Percentiles rank a stretch among this genome's conserved stretches.
These are phyloP conservation scores for Rhagophthalmus giganteus DNA, from an alignment of 2,888 invertebrate genomes.

Conservation along the genomic window DNA sequence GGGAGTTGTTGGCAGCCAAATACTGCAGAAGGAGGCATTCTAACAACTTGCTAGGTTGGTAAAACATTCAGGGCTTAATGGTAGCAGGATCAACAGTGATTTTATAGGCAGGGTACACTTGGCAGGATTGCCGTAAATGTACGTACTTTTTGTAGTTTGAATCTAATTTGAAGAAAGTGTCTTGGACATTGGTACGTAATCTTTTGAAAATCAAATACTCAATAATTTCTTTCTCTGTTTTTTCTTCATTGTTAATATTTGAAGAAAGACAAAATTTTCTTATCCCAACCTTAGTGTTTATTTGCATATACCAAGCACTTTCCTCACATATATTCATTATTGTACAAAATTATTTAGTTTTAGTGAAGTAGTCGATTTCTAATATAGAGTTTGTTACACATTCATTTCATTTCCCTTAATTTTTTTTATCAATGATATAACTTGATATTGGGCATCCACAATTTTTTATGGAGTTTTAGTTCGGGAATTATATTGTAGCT, in stretches of 20 bases:
- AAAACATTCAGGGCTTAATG: constrained; percentile 38
- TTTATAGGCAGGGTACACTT: constrained; percentile 28
- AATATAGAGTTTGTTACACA: too few species aligned
- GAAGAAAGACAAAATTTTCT: constrained; percentile 1
- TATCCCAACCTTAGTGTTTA: background rate
- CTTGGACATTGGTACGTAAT: constrained; percentile 32
- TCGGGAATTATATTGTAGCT: too few species aligned
- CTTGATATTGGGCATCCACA: too few species aligned
- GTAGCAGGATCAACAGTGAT: constrained; percentile 32
- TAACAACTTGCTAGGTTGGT: constrained; percentile 54
- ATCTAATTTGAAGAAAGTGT: constrained; percentile 35
- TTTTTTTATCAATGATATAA: too few species aligned
- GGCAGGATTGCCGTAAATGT: constrained; percentile 34
- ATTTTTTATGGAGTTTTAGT: too few species aligned
- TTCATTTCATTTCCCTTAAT: too few species aligned
- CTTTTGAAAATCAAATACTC: constrained; percentile 1
- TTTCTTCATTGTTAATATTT: background rate
- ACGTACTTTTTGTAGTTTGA: constrained; percentile 31
- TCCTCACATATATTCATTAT: too few species aligned
- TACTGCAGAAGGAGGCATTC: constrained; percentile 51
- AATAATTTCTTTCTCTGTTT: background rate
- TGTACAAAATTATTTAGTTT: too few species aligned
- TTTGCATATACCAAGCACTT: constrained; percentile 28
- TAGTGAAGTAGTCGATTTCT: too few species aligned
- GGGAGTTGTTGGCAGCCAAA: constrained; percentile 44